phyloP scores from a whole-genome alignment of 2,888 invertebrate genomes.

The Troides aeacus region DNA sequence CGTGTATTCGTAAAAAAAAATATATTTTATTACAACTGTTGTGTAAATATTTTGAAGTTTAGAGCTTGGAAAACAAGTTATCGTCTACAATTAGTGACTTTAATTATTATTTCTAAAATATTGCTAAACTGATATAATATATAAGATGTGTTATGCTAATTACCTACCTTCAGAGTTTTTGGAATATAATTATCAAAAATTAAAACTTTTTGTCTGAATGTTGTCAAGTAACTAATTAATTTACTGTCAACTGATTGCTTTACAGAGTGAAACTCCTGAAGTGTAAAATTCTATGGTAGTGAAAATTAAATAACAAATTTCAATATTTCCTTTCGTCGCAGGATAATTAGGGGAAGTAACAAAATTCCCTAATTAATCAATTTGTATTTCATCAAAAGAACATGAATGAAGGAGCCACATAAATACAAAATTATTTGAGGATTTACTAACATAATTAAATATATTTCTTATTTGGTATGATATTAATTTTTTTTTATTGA shows the following conservation, averaged over 20 bases:
- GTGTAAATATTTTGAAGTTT: neutral
- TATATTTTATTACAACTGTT: too few species aligned
- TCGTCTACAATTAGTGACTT: neutral
- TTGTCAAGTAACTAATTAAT: constrained; percentile 29
- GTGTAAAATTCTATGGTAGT: constrained; percentile 22
- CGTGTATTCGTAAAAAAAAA: too few species aligned
- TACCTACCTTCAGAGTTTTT: neutral
- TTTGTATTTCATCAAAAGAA: neutral
- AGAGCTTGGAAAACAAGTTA: neutral
- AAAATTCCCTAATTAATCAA: constrained; percentile 30
- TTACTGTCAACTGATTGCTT: constrained; percentile 26
- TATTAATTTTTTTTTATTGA: neutral
- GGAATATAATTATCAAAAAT: constrained; percentile 14
- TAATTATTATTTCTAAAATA: neutral
- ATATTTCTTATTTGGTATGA: neutral
- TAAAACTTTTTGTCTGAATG: constrained; percentile 8
- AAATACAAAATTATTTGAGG: constrained; percentile 7
- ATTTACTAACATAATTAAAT: neutral
- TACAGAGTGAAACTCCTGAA: constrained; percentile 22
- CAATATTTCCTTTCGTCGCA: constrained; percentile 10
- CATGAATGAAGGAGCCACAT: constrained; percentile 31
- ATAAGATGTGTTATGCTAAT: neutral
- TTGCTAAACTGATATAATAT: neutral
- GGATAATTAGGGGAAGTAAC: constrained; percentile 20
- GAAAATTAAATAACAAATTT: constrained; percentile 17